Percentiles rank a stretch among this genome's conserved stretches.
phyloP scores from a whole-genome alignment of 23 tunicate species.

The Styela clava region DNA sequence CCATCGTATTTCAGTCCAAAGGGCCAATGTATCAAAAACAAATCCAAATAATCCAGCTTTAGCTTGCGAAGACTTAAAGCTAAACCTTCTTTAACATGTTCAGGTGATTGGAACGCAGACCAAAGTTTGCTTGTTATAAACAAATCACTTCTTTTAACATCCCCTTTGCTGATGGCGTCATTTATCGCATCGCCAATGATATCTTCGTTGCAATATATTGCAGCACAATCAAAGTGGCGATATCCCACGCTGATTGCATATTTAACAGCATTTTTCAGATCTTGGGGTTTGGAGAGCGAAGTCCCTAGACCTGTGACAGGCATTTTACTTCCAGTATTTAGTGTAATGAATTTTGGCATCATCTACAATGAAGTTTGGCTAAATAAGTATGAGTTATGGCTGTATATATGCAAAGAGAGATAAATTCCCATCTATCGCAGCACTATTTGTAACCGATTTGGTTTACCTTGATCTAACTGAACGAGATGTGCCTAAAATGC shows the following conservation, averaged over 20 bases:
- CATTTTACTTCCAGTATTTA: slow-evolving; percentile 36
- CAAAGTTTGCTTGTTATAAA: slow-evolving; percentile 63
- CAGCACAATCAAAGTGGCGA: slow-evolving; percentile 81
- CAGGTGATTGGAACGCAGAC: slow-evolving; percentile 34
- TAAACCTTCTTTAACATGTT: slow-evolving; percentile 27
- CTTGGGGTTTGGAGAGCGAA: slow-evolving; percentile 53
- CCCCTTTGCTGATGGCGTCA: slow-evolving; percentile 44
- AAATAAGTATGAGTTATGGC: no score
- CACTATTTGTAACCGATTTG: no score
- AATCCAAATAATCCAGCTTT: slow-evolving; percentile 70
- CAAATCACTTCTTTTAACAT: slow-evolving; percentile 73
- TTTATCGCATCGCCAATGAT: slow-evolving; percentile 64
- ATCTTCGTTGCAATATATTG: slow-evolving; percentile 52
- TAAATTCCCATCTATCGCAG: no score
- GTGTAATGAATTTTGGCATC: no score
- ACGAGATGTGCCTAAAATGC: no score
- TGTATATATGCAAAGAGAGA: no score
- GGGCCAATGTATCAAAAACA: slow-evolving; percentile 85
- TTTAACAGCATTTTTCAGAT: slow-evolving; percentile 59
- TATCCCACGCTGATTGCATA: slow-evolving; percentile 67
- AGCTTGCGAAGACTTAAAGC: slow-evolving; percentile 17
- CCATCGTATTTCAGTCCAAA: slow-evolving; percentile 41
- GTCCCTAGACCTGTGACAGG: slow-evolving; percentile 39
- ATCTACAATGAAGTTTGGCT: no score
- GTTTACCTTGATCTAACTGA: no score